phyloP scores from a whole-genome alignment of 30 jellyfish, hydroid and myxozoan species.

The Rhopilema esculentum region DNA sequence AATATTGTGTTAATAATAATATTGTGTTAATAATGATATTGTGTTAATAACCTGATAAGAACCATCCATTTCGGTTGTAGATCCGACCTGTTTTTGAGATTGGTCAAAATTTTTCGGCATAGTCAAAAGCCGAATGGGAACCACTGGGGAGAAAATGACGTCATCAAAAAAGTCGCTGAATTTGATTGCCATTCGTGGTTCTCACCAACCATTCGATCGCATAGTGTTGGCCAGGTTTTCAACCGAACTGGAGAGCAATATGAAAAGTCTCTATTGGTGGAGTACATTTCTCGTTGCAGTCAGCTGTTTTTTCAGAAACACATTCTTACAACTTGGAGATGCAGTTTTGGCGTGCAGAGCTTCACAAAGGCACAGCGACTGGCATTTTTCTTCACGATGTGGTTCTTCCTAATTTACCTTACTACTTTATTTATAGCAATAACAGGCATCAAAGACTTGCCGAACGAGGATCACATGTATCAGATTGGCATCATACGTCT shows the following conservation, averaged over 20 bases:
- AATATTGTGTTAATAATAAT: too few species aligned
- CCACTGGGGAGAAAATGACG: conserved; percentile 61
- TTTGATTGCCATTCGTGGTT: conserved; percentile 72
- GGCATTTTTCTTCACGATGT: conserved; percentile 34
- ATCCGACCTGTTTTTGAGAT: conserved; percentile 60
- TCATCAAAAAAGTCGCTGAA: conserved; percentile 32
- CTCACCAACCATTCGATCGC: conserved; percentile 38
- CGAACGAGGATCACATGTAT: background rate
- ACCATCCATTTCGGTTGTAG: background rate
- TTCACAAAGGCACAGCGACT: conserved; percentile 59
- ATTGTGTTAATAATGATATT: too few species aligned
- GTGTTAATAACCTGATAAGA: too few species aligned
- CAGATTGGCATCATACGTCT: conserved; percentile 52
- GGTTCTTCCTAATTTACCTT: conserved; percentile 38
- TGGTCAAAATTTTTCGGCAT: conserved; percentile 46
- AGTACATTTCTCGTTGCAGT: conserved; percentile 56
- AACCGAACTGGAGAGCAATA: conserved; percentile 18
- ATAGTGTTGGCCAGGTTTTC: conserved; percentile 57
- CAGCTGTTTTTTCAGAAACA: conserved; percentile 65
- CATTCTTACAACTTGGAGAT: conserved; percentile 58
- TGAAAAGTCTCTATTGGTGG: conserved; percentile 11
- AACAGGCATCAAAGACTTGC: background rate
- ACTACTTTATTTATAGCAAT: background rate
- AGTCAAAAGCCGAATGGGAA: conserved; percentile 65
- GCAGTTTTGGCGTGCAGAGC: conserved; percentile 44